A percentile compares a stretch with the other conserved stretches of the same genome.
Evolutionary conservation across 37 sponge, comb jelly and placozoan genomes (phyloP).

Genomic region (Lycopodina hypogea): DNA sequence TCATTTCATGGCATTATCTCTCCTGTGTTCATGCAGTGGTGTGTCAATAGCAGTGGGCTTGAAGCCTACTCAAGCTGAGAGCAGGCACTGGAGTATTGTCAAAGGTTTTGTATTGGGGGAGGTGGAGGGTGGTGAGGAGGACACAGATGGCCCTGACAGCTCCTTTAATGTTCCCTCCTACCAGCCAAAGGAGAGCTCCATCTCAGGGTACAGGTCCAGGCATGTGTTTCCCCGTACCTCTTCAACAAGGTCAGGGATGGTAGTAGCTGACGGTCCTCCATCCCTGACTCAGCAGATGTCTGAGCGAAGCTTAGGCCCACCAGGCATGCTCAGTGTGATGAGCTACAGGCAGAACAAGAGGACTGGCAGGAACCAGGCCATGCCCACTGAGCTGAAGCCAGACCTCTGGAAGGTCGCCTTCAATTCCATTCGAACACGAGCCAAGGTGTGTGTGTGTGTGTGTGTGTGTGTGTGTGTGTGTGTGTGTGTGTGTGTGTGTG

Average conservation of each 20-base stretch:
- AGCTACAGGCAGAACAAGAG: neutral
- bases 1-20: neutral
- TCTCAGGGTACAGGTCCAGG: neutral
- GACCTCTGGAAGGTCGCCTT: slow-evolving; percentile 54
- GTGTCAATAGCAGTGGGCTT: slow-evolving; percentile 32
- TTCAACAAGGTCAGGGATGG: too few relatives aligned
- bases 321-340: neutral
- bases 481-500: neutral
- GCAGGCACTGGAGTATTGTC: slow-evolving; percentile 35
- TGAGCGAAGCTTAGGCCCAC: neutral
- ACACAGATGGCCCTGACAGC: neutral
- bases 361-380: slow-evolving; percentile 32
- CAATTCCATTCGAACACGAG: neutral
- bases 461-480: slow-evolving; percentile 37
- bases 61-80: slow-evolving; percentile 16
- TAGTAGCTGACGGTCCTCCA: too few relatives aligned
- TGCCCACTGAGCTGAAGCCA: slow-evolving; percentile 37
- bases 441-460: slow-evolving; percentile 4
- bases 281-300: too few relatives aligned
- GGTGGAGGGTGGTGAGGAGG: too few relatives aligned
- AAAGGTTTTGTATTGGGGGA: slow-evolving; percentile 16
- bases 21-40: slow-evolving; percentile 5
- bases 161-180: neutral
- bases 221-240: neutral
- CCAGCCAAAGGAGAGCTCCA: slow-evolving; percentile 9